Conservation (phyloP, 2,113 vertebrate species). For the Mohoua ochrocephala region DNA sequence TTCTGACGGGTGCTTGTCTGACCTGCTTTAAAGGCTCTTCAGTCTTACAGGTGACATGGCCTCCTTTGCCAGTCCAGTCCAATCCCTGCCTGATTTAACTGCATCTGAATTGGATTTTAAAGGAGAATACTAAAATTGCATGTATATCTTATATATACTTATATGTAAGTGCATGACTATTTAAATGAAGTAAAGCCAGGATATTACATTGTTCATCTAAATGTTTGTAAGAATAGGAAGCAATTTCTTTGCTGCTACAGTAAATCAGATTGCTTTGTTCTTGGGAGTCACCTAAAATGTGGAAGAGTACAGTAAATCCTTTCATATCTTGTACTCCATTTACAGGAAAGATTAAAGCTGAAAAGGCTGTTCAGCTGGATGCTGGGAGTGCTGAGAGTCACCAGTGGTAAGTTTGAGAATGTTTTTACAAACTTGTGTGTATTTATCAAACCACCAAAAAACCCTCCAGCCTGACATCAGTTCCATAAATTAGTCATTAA, state of each 20-base stretch:
- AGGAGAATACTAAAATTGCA: neutral
- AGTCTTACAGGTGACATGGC: fast-evolving
- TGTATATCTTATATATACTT: neutral
- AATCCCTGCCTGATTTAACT: neutral
- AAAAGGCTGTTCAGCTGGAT: slow-evolving; percentile 82
- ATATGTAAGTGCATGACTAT: neutral
- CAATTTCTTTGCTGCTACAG: neutral
- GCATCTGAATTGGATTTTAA: neutral
- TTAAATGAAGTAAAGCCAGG: neutral
- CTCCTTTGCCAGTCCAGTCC: neutral
- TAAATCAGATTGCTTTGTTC: neutral
- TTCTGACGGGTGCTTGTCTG: neutral
- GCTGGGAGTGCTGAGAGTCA: slow-evolving; percentile 86
- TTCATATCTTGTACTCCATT: neutral
- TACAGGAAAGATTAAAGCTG: slow-evolving; percentile 84
- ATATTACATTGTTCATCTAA: neutral
- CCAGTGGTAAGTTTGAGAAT: slow-evolving; percentile 83
- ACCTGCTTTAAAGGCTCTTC: neutral
- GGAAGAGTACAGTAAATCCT: neutral
- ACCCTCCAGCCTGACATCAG: neutral
- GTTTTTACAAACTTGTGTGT: neutral
- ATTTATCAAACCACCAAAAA: neutral
- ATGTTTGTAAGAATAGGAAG: neutral
- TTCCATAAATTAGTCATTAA: neutral
- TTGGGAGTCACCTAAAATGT: neutral